These are phyloP conservation scores for Drosophila takahashii DNA, from an alignment of 1,140 invertebrate species.

Conservation along the genomic window DNA sequence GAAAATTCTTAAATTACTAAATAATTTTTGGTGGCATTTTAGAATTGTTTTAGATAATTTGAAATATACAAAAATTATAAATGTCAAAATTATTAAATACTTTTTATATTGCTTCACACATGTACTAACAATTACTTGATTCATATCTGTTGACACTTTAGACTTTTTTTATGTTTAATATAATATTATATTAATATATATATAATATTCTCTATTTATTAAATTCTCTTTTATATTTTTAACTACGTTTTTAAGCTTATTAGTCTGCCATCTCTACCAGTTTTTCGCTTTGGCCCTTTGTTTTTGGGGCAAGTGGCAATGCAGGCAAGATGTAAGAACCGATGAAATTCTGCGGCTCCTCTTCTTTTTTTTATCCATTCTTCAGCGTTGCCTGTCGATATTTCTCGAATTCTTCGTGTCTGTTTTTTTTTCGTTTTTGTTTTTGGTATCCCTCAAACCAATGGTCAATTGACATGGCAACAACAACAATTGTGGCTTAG, in stretches of 20 bases:
- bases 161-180: no score
- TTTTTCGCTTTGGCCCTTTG: slow-evolving; percentile 18
- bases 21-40: no score
- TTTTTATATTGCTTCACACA: no score
- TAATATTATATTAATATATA: no score
- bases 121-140: no score
- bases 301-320: slow-evolving; percentile 46
- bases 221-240: not conserved
- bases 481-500: slow-evolving; percentile 40
- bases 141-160: no score
- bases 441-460: slow-evolving; percentile 7
- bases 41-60: no score
- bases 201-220: not conserved
- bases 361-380: slow-evolving; percentile 9
- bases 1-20: no score
- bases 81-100: no score
- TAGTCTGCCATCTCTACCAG: slow-evolving; percentile 3
- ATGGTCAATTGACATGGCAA: slow-evolving; percentile 53
- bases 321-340: slow-evolving; percentile 28
- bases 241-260: no score
- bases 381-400: slow-evolving; percentile 24
- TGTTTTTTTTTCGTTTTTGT: slow-evolving; percentile 6
- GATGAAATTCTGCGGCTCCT: slow-evolving; percentile 44
- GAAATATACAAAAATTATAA: no score
- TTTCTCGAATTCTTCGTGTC: slow-evolving; percentile 28